Evolutionary conservation across 2,797 vertebrate species (phyloP).

Genomic region (Fundulus diaphanus): DNA sequence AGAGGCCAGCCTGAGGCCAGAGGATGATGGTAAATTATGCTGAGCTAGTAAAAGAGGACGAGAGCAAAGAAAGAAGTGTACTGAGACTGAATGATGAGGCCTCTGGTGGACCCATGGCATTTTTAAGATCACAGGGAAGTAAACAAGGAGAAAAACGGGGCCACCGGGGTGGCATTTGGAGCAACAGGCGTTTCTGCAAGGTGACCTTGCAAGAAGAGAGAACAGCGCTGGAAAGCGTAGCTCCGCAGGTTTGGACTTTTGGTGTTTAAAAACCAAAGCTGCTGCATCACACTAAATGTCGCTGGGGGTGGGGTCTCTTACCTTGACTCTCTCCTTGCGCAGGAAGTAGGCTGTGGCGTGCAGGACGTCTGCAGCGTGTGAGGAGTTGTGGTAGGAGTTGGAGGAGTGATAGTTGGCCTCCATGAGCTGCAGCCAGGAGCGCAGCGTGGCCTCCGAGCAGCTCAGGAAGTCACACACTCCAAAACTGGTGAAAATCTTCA

Average conservation of each 20-base stretch:
- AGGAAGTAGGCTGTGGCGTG: constrained; percentile 97
- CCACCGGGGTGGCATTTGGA: not conserved
- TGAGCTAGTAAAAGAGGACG: not conserved
- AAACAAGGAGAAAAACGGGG: not conserved
- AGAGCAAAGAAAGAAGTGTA: not conserved
- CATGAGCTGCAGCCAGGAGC: constrained; percentile 92
- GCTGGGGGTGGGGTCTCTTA: constrained; percentile 57
- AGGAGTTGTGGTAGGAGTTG: constrained; percentile 98
- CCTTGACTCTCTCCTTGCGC: constrained; percentile 92
- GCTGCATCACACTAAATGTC: not conserved
- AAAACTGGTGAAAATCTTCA: constrained; percentile 93
- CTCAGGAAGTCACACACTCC: constrained; percentile 92
- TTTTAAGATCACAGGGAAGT: not conserved
- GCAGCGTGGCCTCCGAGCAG: constrained; percentile 90
- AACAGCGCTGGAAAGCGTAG: too few relatives aligned
- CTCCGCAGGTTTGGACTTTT: too few relatives aligned
- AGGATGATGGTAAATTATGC: not conserved
- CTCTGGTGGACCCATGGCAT: not conserved
- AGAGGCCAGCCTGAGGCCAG: not conserved
- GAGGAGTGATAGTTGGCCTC: constrained; percentile 93
- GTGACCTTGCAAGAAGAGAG: not conserved
- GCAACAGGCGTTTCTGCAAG: not conserved
- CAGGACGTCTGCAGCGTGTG: constrained; percentile 93
- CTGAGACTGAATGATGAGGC: not conserved
- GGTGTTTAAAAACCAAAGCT: not conserved